Percentiles rank a stretch among this genome's conserved stretches.
These are phyloP conservation scores for Gadus chalcogrammus DNA, from an alignment of 2,113 vertebrate species.

Conservation along the genomic window DNA sequence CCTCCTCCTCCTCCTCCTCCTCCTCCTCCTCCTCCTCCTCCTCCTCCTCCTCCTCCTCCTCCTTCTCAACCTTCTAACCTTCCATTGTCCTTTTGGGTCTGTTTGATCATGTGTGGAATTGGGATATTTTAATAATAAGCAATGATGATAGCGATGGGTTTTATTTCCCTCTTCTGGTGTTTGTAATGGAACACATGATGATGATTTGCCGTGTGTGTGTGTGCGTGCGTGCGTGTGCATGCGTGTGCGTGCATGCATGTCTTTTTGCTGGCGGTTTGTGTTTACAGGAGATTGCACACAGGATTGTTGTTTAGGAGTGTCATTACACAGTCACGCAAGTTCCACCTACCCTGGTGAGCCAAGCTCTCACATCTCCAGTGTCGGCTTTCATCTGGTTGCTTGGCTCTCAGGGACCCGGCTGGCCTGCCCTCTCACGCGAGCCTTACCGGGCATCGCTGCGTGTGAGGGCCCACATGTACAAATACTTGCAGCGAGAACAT, in stretches of 20 bases:
- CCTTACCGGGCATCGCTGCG: slow-evolving; percentile 38
- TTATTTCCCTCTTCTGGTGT: no score
- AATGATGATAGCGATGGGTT: no score
- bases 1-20: no score
- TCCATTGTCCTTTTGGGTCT: no score
- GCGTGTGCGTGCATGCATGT: background rate
- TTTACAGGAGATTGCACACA: slow-evolving; percentile 31
- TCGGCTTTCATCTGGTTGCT: slow-evolving; percentile 50
- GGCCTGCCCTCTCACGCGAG: slow-evolving; percentile 56
- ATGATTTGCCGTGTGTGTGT: background rate
- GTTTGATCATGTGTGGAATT: no score
- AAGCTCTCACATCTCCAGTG: slow-evolving; percentile 51
- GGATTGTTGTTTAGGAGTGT: slow-evolving; percentile 22
- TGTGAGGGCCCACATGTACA: slow-evolving; percentile 57
- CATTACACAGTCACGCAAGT: slow-evolving; percentile 31
- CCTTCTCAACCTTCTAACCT: background rate
- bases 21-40: no score
- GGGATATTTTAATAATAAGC: no score
- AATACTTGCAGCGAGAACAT: slow-evolving; percentile 44
- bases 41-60: no score
- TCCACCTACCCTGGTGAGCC: slow-evolving; percentile 42
- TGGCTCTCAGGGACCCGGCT: slow-evolving; percentile 40
- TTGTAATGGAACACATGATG: no score
- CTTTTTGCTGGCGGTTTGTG: slow-evolving; percentile 34
- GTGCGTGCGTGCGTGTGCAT: background rate